Base-by-base conservation (phyloP, 2,888 invertebrate genomes). In the Cryptocephalus primarius region DNA sequence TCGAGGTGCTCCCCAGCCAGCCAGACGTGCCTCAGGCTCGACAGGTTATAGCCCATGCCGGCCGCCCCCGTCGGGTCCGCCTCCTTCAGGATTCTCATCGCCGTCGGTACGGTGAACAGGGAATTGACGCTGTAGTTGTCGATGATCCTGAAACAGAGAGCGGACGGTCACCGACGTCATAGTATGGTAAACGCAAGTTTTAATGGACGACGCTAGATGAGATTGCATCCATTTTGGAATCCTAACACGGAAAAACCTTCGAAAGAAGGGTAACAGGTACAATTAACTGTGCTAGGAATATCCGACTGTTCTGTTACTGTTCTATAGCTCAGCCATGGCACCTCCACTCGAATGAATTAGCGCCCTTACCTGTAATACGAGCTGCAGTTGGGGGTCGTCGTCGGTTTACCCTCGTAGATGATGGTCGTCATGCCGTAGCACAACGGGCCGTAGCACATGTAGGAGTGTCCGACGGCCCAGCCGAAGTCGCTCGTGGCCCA, bases 391-490 rank as follows among this genome's bases (percentile, higher is more conserved):
- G 94, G 94, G 0, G 94, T 95, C 50, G 93, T 82, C 58, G 94
- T 92, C 0, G 94, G 95, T 65, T 95, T 95, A 2, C 95, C 95
- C 69, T 95, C 88, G 61, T 88, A 90, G 73, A 91, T 79, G 13
- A 91, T 75, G 43, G 84, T 85, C 0, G 92, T 92, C 39, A 83
- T 74, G 0, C 92, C 88, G 53, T 83, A 81, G 1, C 90, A 70
- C 4, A 94, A 72, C 0, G 94, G 94, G 0, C 85, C 94, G 59
- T 94, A 95, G 67, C 91, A 90, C 56, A 93, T 93, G 67, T 92
- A 95, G 0, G 92, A 93, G 64, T 92, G 93, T 0, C 94, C 94
- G 1, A 94, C 93, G 1, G 94, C 93, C 91, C 91, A 91, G 9
- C 91, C 91, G 44, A 88, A 75, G 62, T 87, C 87, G 38, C 93